Evolutionary conservation across 1,140 invertebrate genomes (phyloP), one percentile per base, ranked within the genome.

Genomic region (Cydia splendana): DNA sequence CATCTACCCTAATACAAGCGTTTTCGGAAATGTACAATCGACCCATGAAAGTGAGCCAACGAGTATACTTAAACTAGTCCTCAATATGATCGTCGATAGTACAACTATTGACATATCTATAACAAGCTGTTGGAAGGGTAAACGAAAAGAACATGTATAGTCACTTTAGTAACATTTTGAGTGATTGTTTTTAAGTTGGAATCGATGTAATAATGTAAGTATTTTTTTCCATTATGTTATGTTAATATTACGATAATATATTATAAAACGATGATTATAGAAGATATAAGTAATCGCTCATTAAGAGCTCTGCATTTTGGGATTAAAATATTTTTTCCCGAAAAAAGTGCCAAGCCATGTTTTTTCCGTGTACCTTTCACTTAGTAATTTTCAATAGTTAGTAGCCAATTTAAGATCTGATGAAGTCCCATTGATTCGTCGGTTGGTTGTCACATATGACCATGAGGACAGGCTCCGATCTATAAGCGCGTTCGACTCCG

Each of bases 351-450:
- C 38, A 5, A 42, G 38, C 9, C 38, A 9, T 42, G 38, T 42
- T 42, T 10, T 42, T 42, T 42, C 38, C 38, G 38, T 9, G 9
- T 42, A 42, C 9, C 38, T 7, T 42, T 42, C 38, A 42, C 38
- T 42, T 10, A 42, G 9, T 42, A 42, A 42, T 42, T 42, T 42
- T 42, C 38, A 42, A 10, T 2, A 42, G 38, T 10, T 77, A 28
- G n/a, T 18, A 18, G 51, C n/a, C 10, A 62, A 18, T 78, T 87
- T 91, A 94, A 75, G 89, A 88, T 75, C 93, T 91, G n/a, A 97
- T 87, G 65, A 97, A 94, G 91, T 97, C 96, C 97, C 97, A 98
- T 30, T 95, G 94, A 80, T 95, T 95, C 0, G 92, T 91, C 4
- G 91, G 91, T 7, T 93, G 81, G 82, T 95, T 95, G 34, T 95